Conservation (phyloP, 92 coral and sea anemone genomes). For the Scolanthus callimorphus region DNA sequence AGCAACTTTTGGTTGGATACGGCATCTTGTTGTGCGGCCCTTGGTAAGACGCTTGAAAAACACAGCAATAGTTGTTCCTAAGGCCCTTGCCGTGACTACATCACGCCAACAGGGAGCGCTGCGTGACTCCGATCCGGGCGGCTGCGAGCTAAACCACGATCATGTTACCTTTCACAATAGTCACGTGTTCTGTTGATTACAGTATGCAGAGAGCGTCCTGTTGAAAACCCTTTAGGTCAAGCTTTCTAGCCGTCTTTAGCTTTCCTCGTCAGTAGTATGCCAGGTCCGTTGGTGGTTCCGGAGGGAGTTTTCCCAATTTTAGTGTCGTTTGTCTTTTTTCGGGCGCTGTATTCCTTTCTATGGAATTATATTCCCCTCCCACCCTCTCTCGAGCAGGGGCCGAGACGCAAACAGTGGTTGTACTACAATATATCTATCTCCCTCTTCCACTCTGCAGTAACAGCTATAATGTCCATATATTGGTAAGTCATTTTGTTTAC, state of each 20-base stretch:
- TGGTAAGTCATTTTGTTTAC: conserved; percentile 30
- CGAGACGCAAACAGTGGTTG: conserved; percentile 62
- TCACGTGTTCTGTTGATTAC: no score
- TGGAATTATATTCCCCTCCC: conserved; percentile 16
- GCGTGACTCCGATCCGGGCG: no score
- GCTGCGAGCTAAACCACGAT: no score
- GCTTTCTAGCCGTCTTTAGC: neutral
- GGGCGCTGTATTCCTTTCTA: conserved; percentile 8
- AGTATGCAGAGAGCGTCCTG: no score
- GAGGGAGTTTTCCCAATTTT: neutral
- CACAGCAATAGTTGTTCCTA: no score
- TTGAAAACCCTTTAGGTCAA: no score
- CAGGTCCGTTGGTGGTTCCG: neutral
- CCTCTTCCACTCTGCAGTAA: conserved; percentile 51
- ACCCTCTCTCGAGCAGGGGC: conserved; percentile 12
- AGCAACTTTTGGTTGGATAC: no score
- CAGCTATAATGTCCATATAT: conserved; percentile 57
- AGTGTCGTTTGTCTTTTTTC: conserved; percentile 23
- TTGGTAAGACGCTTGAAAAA: no score
- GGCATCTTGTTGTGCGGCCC: no score
- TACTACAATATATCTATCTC: conserved; percentile 72
- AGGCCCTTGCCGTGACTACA: no score
- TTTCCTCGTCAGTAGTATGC: neutral
- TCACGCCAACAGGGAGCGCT: no score
- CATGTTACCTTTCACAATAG: no score